Evolutionary conservation across 2,113 vertebrate species (phyloP), one percentile per base, ranked within the genome.

Genomic region (Pavo muticus): DNA sequence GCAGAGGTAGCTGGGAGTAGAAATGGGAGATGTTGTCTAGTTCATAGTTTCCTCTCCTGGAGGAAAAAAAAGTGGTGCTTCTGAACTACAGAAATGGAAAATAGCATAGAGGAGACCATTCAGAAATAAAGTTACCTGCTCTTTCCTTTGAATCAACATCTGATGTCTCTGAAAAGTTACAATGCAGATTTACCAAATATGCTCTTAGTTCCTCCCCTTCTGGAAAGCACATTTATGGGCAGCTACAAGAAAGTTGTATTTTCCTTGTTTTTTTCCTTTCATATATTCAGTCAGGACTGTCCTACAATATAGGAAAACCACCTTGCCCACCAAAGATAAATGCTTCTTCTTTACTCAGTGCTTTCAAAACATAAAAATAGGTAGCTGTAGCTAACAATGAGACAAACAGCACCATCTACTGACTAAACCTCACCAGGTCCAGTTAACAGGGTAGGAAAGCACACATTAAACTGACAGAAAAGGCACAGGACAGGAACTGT

Each of bases 361-460:
- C 32, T 17, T 76, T 48, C 47, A 42, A 17, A 72, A 32, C 60
- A 14, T 20, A 16, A 30, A 29, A 4, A 9, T 8, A 64, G 80
- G 64, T 63, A 79, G 63, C 37, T 52, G 48, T 16, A n/a, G 37
- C 73, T 56, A 40, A 42, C 78, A 84, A 32, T 8, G 91, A 91
- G 80, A 92, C 87, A 90, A 95, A 96, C 79, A 97, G 95, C 91
- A 86, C 96, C 96, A 97, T 88, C 95, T 97, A 57, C 87, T 93
- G 97, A 84, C 88, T 60, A 64, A 82, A 78, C 37, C 52, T 8
- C 44, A 52, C 16, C 27, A 70, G 67, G 37, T 25, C 30, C 37
- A 67, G 40, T 23, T 11, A 47, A 17, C 8, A 17, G 64, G 30
- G 21, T 9, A 91, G 48, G 48, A 79, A 76, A 95, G 47, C n/a